phyloP scores from a whole-genome alignment of 2,113 vertebrate species.

The Delphinapterus leucas region DNA sequence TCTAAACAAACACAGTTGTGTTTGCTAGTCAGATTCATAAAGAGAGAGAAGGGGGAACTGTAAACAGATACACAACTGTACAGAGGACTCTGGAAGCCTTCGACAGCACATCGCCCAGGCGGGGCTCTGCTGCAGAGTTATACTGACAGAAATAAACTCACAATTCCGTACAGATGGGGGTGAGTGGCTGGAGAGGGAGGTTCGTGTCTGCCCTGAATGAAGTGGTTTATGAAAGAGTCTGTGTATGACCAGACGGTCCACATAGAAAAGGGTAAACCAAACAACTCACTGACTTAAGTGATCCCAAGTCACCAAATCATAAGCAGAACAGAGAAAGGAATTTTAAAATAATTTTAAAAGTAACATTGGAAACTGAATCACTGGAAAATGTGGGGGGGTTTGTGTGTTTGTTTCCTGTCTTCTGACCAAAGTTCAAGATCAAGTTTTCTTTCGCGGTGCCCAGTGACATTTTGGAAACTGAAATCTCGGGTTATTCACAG shows the following conservation, averaged over 20 bases:
- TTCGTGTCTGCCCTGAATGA: neutral
- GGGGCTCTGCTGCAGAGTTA: neutral
- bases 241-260: neutral
- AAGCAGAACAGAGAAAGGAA: neutral
- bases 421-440: neutral
- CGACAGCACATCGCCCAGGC: neutral
- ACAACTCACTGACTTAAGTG: neutral
- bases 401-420: neutral
- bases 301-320: neutral
- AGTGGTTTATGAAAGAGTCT: neutral
- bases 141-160: neutral
- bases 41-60: slow-evolving; percentile 40
- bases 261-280: neutral
- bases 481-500: neutral
- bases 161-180: neutral
- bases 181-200: neutral
- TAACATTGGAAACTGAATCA: neutral
- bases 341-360: slow-evolving; percentile 27
- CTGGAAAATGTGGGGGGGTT: neutral
- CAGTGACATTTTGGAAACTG: neutral
- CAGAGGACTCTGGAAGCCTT: neutral
- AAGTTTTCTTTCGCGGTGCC: neutral
- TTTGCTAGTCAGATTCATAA: slow-evolving; percentile 28
- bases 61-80: neutral
- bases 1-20: slow-evolving; percentile 52